Evolutionary conservation across 35 echinoderm and acorn worm genomes (phyloP).

Genomic region (Patiria miniata): DNA sequence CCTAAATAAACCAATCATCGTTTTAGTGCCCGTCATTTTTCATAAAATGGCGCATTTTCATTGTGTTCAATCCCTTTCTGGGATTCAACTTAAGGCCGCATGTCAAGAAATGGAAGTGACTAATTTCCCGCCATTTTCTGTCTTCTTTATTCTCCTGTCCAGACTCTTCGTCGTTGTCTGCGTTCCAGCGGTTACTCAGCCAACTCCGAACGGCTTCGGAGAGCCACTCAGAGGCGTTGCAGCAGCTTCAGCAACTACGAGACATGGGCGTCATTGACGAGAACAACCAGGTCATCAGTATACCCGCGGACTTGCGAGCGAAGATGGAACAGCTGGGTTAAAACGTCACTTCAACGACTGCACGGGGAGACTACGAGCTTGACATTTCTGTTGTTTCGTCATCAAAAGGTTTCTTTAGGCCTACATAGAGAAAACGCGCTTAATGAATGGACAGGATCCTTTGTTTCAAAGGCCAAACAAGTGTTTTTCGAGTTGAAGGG

Average conservation of each 20-base stretch:
- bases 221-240: neutral
- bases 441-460: neutral
- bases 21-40: too few species aligned
- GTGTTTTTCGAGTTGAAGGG: too few species aligned
- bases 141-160: neutral
- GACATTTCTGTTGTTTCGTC: neutral
- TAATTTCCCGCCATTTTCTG: slow-evolving; percentile 15
- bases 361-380: neutral
- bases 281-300: slow-evolving; percentile 33
- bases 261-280: slow-evolving; percentile 32
- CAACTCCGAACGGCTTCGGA: neutral
- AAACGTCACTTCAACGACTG: neutral
- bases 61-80: too few species aligned
- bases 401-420: neutral
- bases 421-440: neutral
- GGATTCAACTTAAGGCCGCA: too few species aligned
- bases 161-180: slow-evolving; percentile 31
- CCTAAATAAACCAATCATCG: too few species aligned
- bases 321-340: neutral
- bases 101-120: neutral
- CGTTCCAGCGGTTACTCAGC: slow-evolving; percentile 29
- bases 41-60: too few species aligned
- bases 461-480: too few species aligned
- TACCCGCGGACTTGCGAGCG: neutral
- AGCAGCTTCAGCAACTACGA: slow-evolving; percentile 11